Evolutionary conservation across 2,888 invertebrate genomes (phyloP).

Genomic region (Chrysomela aeneicollis): DNA sequence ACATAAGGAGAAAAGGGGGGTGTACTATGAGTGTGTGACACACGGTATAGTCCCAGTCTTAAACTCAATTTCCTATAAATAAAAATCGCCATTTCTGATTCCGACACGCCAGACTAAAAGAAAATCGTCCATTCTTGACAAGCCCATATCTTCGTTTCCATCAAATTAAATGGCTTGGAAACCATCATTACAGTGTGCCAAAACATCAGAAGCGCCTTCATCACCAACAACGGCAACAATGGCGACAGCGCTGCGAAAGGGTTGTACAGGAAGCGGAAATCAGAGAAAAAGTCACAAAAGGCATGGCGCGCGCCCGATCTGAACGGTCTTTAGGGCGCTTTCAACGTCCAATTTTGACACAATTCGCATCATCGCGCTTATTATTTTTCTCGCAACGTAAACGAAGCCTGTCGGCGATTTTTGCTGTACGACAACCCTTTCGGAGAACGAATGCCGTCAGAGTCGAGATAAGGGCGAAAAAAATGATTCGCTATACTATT

Average conservation of each 20-base stretch:
- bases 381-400: conserved; percentile 39
- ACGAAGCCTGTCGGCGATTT: conserved; percentile 12
- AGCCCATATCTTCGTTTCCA: too few species aligned
- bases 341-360: conserved; percentile 56
- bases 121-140: too few species aligned
- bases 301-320: conserved; percentile 50
- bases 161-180: background rate
- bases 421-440: conserved; percentile 13
- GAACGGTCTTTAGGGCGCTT: conserved; percentile 58
- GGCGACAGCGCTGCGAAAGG: conserved; percentile 55
- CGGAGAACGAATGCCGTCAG: conserved; percentile 23
- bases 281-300: conserved; percentile 56
- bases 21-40: too few species aligned
- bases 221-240: conserved; percentile 55
- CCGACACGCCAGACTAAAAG: too few species aligned
- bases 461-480: background rate
- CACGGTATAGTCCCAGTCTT: too few species aligned
- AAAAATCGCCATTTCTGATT: too few species aligned
- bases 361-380: conserved; percentile 56
- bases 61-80: too few species aligned
- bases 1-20: too few species aligned
- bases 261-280: conserved; percentile 58
- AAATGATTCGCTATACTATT: background rate
- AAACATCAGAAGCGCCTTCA: conserved; percentile 49
- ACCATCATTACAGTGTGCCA: conserved; percentile 50